These are phyloP conservation scores for Thereva nobilitata DNA, from an alignment of 2,888 invertebrate genomes.

Conservation along the genomic window DNA sequence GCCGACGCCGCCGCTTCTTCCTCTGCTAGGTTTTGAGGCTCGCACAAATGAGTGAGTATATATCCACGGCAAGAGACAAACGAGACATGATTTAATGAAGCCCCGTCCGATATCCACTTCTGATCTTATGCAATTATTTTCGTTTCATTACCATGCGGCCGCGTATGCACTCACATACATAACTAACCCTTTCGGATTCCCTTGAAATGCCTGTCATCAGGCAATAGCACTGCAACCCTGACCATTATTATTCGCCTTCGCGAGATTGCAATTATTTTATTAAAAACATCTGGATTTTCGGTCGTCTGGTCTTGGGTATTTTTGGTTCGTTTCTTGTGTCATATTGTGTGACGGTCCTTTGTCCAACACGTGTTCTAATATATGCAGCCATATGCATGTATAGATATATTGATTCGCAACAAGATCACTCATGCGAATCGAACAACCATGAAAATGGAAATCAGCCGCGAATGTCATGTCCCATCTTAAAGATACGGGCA, in stretches of 20 bases:
- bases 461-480: slow-evolving; percentile 23
- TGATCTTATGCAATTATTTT: slow-evolving; percentile 27
- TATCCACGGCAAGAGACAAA: slow-evolving; percentile 10
- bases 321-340: too few relatives aligned
- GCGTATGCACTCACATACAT: background rate
- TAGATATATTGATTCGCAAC: slow-evolving; percentile 25
- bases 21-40: slow-evolving; percentile 11
- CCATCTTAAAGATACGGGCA: background rate
- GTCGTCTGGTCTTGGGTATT: too few relatives aligned
- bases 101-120: slow-evolving; percentile 19
- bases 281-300: too few relatives aligned
- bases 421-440: slow-evolving; percentile 23
- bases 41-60: slow-evolving; percentile 4
- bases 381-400: background rate
- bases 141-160: slow-evolving; percentile 7
- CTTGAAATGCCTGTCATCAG: background rate
- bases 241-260: too few relatives aligned
- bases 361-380: too few relatives aligned
- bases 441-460: slow-evolving; percentile 26
- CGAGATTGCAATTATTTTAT: too few relatives aligned
- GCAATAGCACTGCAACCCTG: background rate
- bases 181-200: background rate
- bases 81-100: slow-evolving; percentile 33
- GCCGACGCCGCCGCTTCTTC: background rate
- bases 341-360: too few relatives aligned